Evolutionary conservation across 1,140 invertebrate species (phyloP), one percentile per base, ranked within the genome.

Genomic region (Psix sp.): DNA sequence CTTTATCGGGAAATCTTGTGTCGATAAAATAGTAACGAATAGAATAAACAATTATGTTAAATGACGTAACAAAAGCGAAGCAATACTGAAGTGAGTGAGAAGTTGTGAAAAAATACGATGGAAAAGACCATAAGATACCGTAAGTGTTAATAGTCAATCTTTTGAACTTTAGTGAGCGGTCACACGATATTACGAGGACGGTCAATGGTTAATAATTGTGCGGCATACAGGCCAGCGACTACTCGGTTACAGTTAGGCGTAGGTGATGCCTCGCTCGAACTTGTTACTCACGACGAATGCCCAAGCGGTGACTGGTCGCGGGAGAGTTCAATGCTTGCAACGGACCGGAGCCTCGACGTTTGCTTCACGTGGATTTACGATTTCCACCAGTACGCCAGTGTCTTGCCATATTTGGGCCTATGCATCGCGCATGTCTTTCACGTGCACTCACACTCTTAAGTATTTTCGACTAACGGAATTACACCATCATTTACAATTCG

Each of bases 261-360:
- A 80, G 78, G 78, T 65, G 73, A 71, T 66, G 74, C 59, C 60
- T 54, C 43, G 70, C 63, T 63, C 67, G 71, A 52, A 60, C 67
- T 70, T 31, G 38, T 72, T 76, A 76, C 63, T 62, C 49, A 70
- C 49, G 48, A 54, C 38, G 65, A 80, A 77, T 80, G 76, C 63
- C 76, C 77, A 76, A 76, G 66, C 59, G 74, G 76, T 38, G 66
- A 77, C 62, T 66, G 70, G 70, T 70, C 59, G 57, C 35, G 45
- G 54, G 77, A 73, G 79, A 80, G 79, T 80, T 80, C 77, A 80
- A 80, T 76, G 79, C 77, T 78, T 80, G 79, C 72, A 76, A 65
- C 11, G 48, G 62, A 71, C 48, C n/a, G n/a, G n/a, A n/a, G n/a
- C n/a, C n/a, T n/a, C n/a, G n/a, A n/a, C n/a, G n/a, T n/a, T n/a